Percentiles rank a stretch among this genome's conserved stretches.
Conservation (phyloP, 2,113 vertebrate genomes). For the Podarcis raffonei region DNA sequence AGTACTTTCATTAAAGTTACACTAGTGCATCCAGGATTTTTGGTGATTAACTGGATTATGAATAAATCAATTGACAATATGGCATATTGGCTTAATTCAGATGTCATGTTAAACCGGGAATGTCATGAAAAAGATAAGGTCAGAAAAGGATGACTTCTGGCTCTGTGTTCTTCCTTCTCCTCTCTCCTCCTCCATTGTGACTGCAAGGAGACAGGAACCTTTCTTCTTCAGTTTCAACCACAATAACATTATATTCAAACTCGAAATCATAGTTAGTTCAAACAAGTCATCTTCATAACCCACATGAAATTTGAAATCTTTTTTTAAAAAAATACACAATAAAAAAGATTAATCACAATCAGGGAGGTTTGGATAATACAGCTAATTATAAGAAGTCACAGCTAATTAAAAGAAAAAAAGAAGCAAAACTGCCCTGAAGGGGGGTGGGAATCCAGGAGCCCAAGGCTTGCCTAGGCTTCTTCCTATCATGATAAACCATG, state of each 20-base stretch:
- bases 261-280: background rate
- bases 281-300: background rate
- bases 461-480: background rate
- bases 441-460: background rate
- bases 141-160: no score
- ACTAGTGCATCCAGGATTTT: accelerated
- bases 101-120: background rate
- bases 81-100: background rate
- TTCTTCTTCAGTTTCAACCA: background rate
- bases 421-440: background rate
- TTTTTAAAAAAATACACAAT: background rate
- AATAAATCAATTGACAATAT: background rate
- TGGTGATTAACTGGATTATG: background rate
- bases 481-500: background rate
- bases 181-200: no score
- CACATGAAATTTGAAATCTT: background rate
- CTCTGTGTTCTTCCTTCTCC: background rate
- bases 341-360: background rate
- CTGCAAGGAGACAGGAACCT: background rate
- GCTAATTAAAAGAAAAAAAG: background rate
- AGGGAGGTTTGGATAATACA: background rate
- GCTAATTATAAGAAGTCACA: background rate
- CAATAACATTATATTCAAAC: background rate
- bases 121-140: background rate
- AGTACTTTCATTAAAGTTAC: background rate